A percentile compares a stretch with the other conserved stretches of the same genome.
Evolutionary conservation across 2,113 vertebrate genomes (phyloP).

Genomic region (Ageneiosus marmoratus): DNA sequence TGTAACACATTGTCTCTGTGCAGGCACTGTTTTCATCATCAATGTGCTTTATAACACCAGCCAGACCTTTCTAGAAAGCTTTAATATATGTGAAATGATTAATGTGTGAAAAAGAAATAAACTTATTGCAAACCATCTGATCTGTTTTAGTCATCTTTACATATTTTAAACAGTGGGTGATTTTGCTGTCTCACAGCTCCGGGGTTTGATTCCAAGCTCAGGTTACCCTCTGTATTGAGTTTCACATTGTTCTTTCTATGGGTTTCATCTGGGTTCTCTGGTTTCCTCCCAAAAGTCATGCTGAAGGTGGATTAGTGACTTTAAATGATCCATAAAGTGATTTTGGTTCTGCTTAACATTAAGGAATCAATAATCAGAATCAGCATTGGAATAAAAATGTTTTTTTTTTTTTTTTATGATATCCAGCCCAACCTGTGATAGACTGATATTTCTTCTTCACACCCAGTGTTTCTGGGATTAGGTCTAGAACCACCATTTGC

Average conservation of each 20-base stretch:
- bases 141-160: background rate
- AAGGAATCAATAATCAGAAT: too few species aligned
- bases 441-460: background rate
- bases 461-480: background rate
- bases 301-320: background rate
- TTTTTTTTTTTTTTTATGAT: too few species aligned
- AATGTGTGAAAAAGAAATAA: conserved; percentile 15
- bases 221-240: background rate
- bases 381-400: too few species aligned
- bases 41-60: background rate
- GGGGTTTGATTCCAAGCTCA: background rate
- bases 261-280: background rate
- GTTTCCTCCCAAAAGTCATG: background rate
- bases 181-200: background rate
- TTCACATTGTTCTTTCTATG: background rate
- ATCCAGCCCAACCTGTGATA: background rate
- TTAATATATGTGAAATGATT: conserved; percentile 17
- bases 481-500: background rate
- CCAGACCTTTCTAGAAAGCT: background rate
- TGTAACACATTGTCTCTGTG: conserved; percentile 10
- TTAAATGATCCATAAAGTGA: too few species aligned
- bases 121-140: conserved; percentile 5
- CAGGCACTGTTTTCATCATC: conserved; percentile 1
- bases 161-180: background rate
- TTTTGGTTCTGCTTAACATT: too few species aligned